Conservation (phyloP, 2,797 vertebrate genomes). For the Galagoides demidoff region DNA sequence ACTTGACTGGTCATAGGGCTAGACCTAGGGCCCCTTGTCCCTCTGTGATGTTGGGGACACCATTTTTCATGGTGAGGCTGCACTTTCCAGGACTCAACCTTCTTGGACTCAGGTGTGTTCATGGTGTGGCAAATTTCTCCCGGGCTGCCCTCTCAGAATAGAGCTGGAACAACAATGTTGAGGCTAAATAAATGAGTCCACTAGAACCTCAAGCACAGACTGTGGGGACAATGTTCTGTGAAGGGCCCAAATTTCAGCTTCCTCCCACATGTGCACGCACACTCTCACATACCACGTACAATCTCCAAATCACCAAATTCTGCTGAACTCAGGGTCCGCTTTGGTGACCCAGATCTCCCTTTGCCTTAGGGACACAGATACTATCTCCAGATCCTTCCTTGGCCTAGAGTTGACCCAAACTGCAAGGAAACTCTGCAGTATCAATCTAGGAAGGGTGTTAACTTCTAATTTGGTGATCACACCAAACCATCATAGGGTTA, state of each 20-base stretch:
- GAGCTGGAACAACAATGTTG: background rate
- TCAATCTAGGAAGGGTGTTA: background rate
- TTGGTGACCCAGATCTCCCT: background rate
- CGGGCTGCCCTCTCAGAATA: background rate
- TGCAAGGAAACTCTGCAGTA: background rate
- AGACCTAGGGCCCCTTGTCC: background rate
- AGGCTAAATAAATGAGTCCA: constrained; percentile 23
- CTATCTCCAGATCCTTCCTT: background rate
- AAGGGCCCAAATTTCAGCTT: background rate
- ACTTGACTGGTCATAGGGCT: background rate
- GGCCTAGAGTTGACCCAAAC: background rate
- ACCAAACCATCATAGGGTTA: background rate
- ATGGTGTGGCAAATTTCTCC: background rate
- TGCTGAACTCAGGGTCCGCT: background rate
- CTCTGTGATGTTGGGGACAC: background rate
- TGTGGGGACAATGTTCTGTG: background rate
- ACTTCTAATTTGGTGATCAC: background rate
- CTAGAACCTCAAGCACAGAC: background rate
- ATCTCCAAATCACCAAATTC: background rate
- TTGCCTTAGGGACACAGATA: background rate
- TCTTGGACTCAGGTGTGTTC: background rate
- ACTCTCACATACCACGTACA: background rate
- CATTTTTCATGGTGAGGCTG: background rate
- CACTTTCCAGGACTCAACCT: background rate
- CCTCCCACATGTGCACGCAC: background rate